phyloP scores from a whole-genome alignment of 2,113 vertebrate species.

The Aphyosemion australe region DNA sequence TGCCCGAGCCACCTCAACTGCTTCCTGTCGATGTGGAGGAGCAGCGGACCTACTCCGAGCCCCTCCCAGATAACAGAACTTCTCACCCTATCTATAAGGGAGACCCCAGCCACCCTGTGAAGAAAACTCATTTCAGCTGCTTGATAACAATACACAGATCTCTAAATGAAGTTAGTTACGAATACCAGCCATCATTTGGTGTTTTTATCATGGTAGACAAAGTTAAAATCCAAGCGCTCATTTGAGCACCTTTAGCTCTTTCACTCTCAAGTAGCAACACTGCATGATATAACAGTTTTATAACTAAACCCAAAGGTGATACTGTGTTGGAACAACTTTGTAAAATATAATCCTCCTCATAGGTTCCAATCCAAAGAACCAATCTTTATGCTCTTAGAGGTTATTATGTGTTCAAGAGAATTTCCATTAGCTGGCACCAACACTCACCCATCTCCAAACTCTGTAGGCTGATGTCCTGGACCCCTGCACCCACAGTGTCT shows the following conservation, averaged over 20 bases:
- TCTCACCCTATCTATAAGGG: too few relatives aligned
- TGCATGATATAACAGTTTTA: slow-evolving; percentile 8
- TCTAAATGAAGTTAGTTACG: slow-evolving; percentile 11
- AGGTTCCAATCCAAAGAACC: slow-evolving; percentile 2
- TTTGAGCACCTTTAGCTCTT: background rate
- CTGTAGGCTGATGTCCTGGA: slow-evolving; percentile 29
- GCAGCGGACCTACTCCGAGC: too few relatives aligned
- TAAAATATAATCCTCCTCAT: slow-evolving; percentile 12
- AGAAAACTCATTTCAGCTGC: too few relatives aligned
- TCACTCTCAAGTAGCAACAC: background rate
- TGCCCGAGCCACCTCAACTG: too few relatives aligned
- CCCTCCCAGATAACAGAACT: too few relatives aligned
- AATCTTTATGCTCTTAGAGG: slow-evolving; percentile 10
- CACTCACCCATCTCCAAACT: slow-evolving; percentile 15
- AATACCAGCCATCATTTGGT: slow-evolving; percentile 20
- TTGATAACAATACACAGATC: too few relatives aligned
- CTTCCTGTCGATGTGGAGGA: too few relatives aligned
- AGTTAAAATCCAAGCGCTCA: slow-evolving; percentile 3
- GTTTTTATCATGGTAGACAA: slow-evolving; percentile 28
- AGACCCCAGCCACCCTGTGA: too few relatives aligned
- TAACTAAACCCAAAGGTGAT: slow-evolving; percentile 15
- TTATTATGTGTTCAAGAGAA: slow-evolving; percentile 16
- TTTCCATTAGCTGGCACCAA: slow-evolving; percentile 20
- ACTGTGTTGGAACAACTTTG: slow-evolving; percentile 35
- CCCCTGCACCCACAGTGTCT: slow-evolving; percentile 19